Conservation (phyloP, 2,797 vertebrate species). For the Ctenosaura bakeri region DNA sequence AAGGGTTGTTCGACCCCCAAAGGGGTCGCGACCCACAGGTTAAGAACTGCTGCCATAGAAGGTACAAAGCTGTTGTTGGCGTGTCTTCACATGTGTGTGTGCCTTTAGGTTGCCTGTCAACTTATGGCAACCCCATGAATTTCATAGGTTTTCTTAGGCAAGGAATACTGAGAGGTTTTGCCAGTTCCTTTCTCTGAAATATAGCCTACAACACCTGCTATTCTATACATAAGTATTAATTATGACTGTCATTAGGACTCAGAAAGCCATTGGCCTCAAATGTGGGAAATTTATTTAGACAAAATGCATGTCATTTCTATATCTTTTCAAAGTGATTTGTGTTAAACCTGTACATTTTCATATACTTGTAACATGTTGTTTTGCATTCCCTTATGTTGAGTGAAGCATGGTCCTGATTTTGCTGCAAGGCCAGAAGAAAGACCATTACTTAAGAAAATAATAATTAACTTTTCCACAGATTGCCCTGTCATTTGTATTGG, state of each 20-base stretch:
- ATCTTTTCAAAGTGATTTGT: no score
- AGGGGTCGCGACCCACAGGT: no score
- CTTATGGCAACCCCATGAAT: no score
- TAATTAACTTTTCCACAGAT: neutral
- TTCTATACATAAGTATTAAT: neutral
- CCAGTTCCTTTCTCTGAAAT: no score
- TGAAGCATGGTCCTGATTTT: neutral
- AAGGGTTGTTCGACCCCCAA: no score
- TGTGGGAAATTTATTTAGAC: neutral
- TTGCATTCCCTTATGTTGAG: neutral
- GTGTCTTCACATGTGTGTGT: neutral
- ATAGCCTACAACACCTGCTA: no score
- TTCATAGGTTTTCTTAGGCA: no score
- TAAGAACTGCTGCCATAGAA: no score
- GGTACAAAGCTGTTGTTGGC: neutral
- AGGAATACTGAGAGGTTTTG: no score
- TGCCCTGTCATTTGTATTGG: conserved; percentile 16
- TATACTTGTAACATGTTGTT: neutral
- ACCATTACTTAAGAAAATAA: neutral
- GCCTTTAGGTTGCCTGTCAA: no score
- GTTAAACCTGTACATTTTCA: neutral
- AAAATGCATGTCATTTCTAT: neutral
- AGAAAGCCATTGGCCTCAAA: neutral
- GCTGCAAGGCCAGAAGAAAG: neutral
- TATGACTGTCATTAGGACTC: neutral